Percentiles rank a stretch among this genome's conserved stretches.
These are phyloP conservation scores for Periphyllus acericola DNA, from an alignment of 2,888 invertebrate genomes.

Conservation along the genomic window DNA sequence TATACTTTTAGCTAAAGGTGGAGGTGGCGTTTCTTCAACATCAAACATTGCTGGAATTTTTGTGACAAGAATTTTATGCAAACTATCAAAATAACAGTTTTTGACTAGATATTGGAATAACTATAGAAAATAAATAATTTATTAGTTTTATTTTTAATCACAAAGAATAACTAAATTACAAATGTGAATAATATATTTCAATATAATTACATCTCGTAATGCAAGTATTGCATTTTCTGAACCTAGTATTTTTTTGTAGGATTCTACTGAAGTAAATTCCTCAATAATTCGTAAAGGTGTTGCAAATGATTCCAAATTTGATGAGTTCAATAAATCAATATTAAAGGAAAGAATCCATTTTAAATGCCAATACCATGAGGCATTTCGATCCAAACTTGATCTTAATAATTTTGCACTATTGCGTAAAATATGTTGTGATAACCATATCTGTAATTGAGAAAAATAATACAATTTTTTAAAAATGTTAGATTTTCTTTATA, in stretches of 20 bases:
- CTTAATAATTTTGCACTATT: slow-evolving; percentile 46
- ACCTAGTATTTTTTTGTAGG: slow-evolving; percentile 53
- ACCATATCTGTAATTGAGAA: slow-evolving; percentile 43
- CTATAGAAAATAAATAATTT: slow-evolving; percentile 65
- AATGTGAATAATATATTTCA: slow-evolving; percentile 10
- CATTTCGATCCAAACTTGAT: slow-evolving; percentile 66
- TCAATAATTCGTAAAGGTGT: slow-evolving; percentile 83
- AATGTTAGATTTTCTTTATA: no score
- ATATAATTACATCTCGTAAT: slow-evolving; percentile 43
- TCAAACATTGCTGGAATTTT: slow-evolving; percentile 78
- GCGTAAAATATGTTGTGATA: slow-evolving; percentile 62
- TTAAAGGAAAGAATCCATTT: slow-evolving; percentile 65
- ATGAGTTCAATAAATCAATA: slow-evolving; percentile 63
- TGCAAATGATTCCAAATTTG: slow-evolving; percentile 71
- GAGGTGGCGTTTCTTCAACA: slow-evolving; percentile 76
- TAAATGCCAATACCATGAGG: slow-evolving; percentile 68
- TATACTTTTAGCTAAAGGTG: slow-evolving; percentile 78
- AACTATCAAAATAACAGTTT: slow-evolving; percentile 78
- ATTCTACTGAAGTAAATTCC: slow-evolving; percentile 74
- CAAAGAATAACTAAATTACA: slow-evolving; percentile 41
- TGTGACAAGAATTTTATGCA: slow-evolving; percentile 77
- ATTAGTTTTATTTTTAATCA: slow-evolving; percentile 44
- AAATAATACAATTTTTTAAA: not conserved
- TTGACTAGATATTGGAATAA: slow-evolving; percentile 63
- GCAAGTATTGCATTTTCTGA: slow-evolving; percentile 48